Evolutionary conservation across 2,113 vertebrate species (phyloP).

Genomic region (Salvelinus sp.): DNA sequence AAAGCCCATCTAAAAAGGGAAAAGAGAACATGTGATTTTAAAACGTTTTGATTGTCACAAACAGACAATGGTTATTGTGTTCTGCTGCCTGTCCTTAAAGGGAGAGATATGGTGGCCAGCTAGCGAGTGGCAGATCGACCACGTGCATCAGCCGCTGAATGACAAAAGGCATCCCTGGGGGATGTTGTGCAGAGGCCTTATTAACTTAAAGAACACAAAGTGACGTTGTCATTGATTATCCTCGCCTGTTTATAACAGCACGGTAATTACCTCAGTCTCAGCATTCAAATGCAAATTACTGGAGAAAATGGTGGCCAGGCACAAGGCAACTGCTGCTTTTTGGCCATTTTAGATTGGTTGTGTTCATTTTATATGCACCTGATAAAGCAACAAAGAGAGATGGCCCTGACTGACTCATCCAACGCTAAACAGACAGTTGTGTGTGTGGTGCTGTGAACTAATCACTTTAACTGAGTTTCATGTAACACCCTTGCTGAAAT

Average conservation of each 20-base stretch:
- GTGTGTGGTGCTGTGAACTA: slow-evolving; percentile 53
- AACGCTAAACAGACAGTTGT: neutral
- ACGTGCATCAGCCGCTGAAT: slow-evolving; percentile 33
- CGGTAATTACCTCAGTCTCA: slow-evolving; percentile 39
- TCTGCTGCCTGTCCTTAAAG: slow-evolving; percentile 56
- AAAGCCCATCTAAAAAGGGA: slow-evolving; percentile 23
- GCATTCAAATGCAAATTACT: slow-evolving; percentile 38
- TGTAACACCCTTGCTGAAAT: slow-evolving; percentile 40
- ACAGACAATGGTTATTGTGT: slow-evolving; percentile 73
- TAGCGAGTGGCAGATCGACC: slow-evolving; percentile 42
- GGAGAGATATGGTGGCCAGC: slow-evolving; percentile 47
- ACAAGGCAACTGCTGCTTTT: slow-evolving; percentile 9
- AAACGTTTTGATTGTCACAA: slow-evolving; percentile 51
- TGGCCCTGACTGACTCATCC: slow-evolving; percentile 48
- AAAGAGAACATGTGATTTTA: slow-evolving; percentile 48
- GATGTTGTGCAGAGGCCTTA: slow-evolving; percentile 38
- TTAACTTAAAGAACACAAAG: slow-evolving; percentile 52
- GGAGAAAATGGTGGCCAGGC: slow-evolving; percentile 39
- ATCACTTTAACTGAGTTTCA: slow-evolving; percentile 59
- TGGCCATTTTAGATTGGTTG: neutral
- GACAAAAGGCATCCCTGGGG: slow-evolving; percentile 42
- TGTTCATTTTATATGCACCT: slow-evolving; percentile 32
- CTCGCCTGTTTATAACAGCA: slow-evolving; percentile 40
- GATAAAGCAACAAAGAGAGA: slow-evolving; percentile 49
- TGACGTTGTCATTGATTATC: slow-evolving; percentile 50